Evolutionary conservation across 2,888 invertebrate species (phyloP).

Genomic region (Agrochola litura): DNA sequence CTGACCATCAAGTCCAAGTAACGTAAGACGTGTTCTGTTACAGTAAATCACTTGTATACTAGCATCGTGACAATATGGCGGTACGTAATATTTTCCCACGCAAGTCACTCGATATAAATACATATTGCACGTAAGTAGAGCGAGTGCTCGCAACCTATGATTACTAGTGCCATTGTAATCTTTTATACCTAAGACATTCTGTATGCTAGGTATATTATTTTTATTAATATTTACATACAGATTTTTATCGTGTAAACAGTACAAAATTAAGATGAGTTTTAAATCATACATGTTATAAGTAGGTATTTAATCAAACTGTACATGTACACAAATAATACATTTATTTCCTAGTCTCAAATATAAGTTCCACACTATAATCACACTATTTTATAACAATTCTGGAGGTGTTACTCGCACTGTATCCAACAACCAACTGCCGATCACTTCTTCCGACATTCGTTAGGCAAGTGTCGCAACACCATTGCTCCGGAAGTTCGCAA

Average conservation of each 20-base stretch:
- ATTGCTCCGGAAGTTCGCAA: too few species aligned
- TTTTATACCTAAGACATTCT: constrained; percentile 42
- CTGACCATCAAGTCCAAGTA: constrained; percentile 4
- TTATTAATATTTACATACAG: not conserved
- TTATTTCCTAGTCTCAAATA: too few species aligned
- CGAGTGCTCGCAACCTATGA: constrained; percentile 29
- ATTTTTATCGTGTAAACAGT: not conserved
- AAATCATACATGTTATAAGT: not conserved
- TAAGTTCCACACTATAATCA: too few species aligned
- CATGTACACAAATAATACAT: too few species aligned
- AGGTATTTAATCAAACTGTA: too few species aligned
- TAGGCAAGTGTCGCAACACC: too few species aligned
- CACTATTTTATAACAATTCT: too few species aligned
- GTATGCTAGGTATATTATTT: not conserved
- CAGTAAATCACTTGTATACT: constrained; percentile 16
- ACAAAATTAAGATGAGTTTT: not conserved
- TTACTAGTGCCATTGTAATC: constrained; percentile 47
- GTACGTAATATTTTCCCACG: constrained; percentile 52
- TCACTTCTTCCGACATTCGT: too few species aligned
- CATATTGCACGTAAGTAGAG: constrained; percentile 46
- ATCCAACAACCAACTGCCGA: too few species aligned
- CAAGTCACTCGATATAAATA: constrained; percentile 45
- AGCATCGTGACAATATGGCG: constrained; percentile 28
- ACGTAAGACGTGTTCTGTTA: constrained; percentile 5
- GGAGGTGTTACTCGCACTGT: too few species aligned